phyloP scores from a whole-genome alignment of 2,797 vertebrate species.

The Pterois miles region DNA sequence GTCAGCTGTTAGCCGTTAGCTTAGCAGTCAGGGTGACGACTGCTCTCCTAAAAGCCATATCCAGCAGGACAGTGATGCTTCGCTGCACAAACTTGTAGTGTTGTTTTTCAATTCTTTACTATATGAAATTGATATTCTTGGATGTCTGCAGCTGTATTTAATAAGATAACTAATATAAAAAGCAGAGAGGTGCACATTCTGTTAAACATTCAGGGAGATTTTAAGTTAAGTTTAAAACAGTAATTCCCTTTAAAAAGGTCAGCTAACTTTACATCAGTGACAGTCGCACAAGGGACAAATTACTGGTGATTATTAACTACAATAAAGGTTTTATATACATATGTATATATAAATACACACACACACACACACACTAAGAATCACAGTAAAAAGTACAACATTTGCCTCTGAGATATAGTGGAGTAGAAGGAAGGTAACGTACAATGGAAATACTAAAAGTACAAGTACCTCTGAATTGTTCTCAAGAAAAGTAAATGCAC shows the following conservation, averaged over 20 bases:
- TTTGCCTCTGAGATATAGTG: too few relatives aligned
- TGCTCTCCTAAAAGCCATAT: slow-evolving; percentile 88
- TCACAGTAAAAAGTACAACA: too few relatives aligned
- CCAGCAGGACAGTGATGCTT: slow-evolving; percentile 81
- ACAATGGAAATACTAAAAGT: too few relatives aligned
- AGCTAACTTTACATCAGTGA: too few relatives aligned
- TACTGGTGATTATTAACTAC: too few relatives aligned
- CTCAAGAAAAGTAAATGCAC: too few relatives aligned
- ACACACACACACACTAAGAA: too few relatives aligned
- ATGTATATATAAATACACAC: too few relatives aligned
- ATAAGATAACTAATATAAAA: slow-evolving; percentile 63
- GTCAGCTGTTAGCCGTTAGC: slow-evolving; percentile 62
- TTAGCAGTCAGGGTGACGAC: slow-evolving; percentile 76
- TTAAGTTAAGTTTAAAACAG: slow-evolving; percentile 7
- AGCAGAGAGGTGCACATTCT: slow-evolving; percentile 85
- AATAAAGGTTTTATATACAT: too few relatives aligned
- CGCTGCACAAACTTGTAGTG: slow-evolving; percentile 84
- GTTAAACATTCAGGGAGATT: slow-evolving; percentile 81
- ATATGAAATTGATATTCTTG: slow-evolving; percentile 83
- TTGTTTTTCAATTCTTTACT: slow-evolving; percentile 86
- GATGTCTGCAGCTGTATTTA: slow-evolving; percentile 89
- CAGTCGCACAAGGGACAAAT: too few relatives aligned
- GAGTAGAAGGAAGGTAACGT: too few relatives aligned
- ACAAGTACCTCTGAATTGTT: too few relatives aligned
- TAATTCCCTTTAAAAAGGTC: not conserved